Base-by-base conservation (phyloP, 1,140 invertebrate genomes). In the Heliconius hewitsoni region DNA sequence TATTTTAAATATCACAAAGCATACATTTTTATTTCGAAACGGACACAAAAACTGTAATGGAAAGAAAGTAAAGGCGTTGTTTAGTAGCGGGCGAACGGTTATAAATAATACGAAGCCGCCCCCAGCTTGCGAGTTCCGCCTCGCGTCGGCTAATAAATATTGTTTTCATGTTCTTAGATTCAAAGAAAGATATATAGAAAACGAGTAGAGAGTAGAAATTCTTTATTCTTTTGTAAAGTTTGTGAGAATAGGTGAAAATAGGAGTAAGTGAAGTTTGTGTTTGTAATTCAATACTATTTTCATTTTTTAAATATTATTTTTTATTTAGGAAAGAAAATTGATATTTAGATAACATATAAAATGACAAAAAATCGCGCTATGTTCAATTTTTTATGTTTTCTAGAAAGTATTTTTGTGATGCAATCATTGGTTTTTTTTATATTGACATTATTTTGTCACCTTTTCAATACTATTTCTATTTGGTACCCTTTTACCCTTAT, bases 51-150 rank as follows among this genome's bases (percentile, higher is more conserved):
- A 71, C 27, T 52, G 55, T 55, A 77, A 77, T 77, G 76, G 76
- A 39, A 77, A 77, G 72, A 80, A 80, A 79, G 78, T 74, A 74
- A n/a, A 79, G 78, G 78, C 78, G 78, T 79, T 79, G 30, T 71
- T 78, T 74, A 71, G 66, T 79, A 74, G 78, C 78, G 66, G 66
- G 70, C 34, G 34, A 75, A 73, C 52, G 60, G 72, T 75, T 74
- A 81, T 77, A 77, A 81, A 81, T 77, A 76, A 76, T 71, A 74
- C 19, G 50, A 77, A 46, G 46, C 79, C 74, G 79, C 79, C 79
- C 76, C 79, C 76, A 70, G 39, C 75, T 46, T 11, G 72, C 72
- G 66, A 77, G 76, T 77, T 77, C 76, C 76, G 73, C 46, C 78
- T 80, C 39, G 74, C 27, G 30, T 23, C 55, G 66, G 42, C 37